Evolutionary conservation across 1,140 invertebrate species (phyloP), one percentile per base, ranked within the genome.

Genomic region (Potamilus streckersoni): DNA sequence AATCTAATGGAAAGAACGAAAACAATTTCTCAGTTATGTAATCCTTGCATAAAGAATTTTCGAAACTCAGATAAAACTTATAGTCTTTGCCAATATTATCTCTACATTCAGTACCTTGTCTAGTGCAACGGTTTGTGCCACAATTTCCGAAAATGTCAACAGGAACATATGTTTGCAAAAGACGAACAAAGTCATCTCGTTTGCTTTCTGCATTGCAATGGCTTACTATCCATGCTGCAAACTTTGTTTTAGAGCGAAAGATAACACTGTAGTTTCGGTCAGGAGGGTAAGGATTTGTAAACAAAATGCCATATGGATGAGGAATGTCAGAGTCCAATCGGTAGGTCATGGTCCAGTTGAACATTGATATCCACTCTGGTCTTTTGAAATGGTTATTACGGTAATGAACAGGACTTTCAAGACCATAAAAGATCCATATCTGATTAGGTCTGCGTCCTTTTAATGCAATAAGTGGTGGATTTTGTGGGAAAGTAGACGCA

Each of bases 21-120:
- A 79, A 77, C 86, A 96, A 98, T 87, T 99, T 99, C 87, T 99
- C 97, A 0, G 97, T 98, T 65, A 98, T 95, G 88, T 99, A 99
- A 89, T 99, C 97, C 68, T 93, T 92, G 89, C 97, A 99, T 83
- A 98, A 97, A 0, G 96, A 97, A 90, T 99, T 99, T 90, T 92
- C 91, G 77, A 91, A 91, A 13, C 90, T 74, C 13, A 92, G 71
- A 74, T 91, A 91, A 67, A 87, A 88, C 70, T 87, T 87, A 74
- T 87, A 88, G 60, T 83, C 70, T 8, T 70, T 74, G 16, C 69
- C 64, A 15, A 88, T 31, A 65, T 79, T 74, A 31, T 76, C 49
- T 70, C 71, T 12, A 77, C 75, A 31, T 73, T 27, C 16, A 66
- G 49, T 6, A 63, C 56, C 58, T 38, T 74, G 65, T 78, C 68